A percentile compares a stretch with the other conserved stretches of the same genome.
These are phyloP conservation scores for Hermetia illucens DNA, from an alignment of 1,140 invertebrate genomes.

Conservation along the genomic window DNA sequence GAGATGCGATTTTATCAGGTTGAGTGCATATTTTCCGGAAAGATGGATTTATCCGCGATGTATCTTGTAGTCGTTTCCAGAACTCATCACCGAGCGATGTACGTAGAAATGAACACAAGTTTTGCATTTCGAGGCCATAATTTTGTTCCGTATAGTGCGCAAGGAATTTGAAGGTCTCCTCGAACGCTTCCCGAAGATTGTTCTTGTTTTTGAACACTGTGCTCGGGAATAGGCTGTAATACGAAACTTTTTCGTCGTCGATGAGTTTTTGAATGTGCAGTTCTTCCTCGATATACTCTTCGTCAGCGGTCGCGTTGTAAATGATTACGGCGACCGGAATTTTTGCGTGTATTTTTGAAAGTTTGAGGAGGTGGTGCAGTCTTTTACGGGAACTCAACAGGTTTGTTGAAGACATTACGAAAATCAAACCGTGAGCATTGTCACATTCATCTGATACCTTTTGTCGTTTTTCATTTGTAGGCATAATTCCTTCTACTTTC, in stretches of 20 bases:
- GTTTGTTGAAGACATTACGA: constrained; percentile 9
- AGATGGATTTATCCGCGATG: constrained; percentile 32
- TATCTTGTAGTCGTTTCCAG: constrained; percentile 42
- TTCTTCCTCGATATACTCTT: constrained; percentile 9
- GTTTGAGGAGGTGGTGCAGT: constrained; percentile 8
- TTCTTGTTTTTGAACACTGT: constrained; percentile 2
- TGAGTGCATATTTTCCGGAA: constrained; percentile 34
- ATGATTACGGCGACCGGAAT: constrained; percentile 8
- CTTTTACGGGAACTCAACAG: constrained; percentile 6
- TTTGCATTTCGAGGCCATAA: constrained; percentile 10
- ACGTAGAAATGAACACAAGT: constrained; percentile 13
- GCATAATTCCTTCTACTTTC: constrained; percentile 10
- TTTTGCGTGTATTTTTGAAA: constrained; percentile 2
- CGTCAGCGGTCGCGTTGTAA: constrained; percentile 13
- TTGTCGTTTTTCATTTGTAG: constrained; percentile 2
- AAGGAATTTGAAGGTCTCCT: constrained; percentile 13
- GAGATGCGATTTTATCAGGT: constrained; percentile 40
- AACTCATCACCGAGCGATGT: constrained; percentile 36
- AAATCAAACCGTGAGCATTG: constrained; percentile 17
- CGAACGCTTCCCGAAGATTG: constrained; percentile 9
- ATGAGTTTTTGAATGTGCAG: constrained; percentile 17
- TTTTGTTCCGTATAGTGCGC: constrained; percentile 3
- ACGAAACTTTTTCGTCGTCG: constrained; percentile 25
- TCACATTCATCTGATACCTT: constrained; percentile 4
- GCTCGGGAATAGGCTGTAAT: constrained; percentile 7